Evolutionary conservation across 2,113 vertebrate species (phyloP).

Genomic region (Neodon shergylaensis): DNA sequence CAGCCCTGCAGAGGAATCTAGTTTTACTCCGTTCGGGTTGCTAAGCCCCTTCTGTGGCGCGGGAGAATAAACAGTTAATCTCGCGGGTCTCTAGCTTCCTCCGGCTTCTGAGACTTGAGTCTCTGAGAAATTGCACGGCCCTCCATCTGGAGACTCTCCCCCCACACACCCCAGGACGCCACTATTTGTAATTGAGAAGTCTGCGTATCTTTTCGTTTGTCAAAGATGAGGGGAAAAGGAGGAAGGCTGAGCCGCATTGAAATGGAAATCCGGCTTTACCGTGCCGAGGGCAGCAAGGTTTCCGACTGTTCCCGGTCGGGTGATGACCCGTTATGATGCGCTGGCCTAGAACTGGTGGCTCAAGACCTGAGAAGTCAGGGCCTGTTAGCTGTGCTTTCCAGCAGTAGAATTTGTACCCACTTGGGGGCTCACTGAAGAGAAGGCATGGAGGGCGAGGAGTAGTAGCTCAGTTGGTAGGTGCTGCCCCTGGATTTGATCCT

Average conservation of each 20-base stretch:
- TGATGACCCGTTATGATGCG: not conserved
- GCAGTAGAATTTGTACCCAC: not conserved
- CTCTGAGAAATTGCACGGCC: not conserved
- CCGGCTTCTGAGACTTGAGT: not conserved
- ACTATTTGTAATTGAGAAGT: constrained; percentile 23
- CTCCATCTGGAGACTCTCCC: not conserved
- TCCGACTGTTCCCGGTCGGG: not conserved
- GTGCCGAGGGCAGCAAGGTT: not conserved
- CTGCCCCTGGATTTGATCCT: not conserved
- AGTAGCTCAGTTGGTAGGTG: not conserved
- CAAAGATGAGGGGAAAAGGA: not conserved
- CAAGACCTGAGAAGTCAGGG: not conserved
- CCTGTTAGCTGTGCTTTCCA: not conserved
- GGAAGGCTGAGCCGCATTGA: not conserved
- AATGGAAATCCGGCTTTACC: not conserved
- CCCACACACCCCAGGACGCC: not conserved
- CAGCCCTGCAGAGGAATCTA: not conserved
- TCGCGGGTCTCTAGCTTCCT: constrained; percentile 1
- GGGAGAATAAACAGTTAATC: not conserved
- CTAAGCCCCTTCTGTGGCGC: not conserved
- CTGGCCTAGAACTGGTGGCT: not conserved
- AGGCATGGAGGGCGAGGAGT: not conserved
- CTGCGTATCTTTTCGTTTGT: constrained; percentile 13
- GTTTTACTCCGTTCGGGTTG: not conserved
- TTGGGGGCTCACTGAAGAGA: constrained; percentile 18